These are phyloP conservation scores for Chalcis sispes DNA, from an alignment of 2,888 invertebrate genomes.

Conservation along the genomic window DNA sequence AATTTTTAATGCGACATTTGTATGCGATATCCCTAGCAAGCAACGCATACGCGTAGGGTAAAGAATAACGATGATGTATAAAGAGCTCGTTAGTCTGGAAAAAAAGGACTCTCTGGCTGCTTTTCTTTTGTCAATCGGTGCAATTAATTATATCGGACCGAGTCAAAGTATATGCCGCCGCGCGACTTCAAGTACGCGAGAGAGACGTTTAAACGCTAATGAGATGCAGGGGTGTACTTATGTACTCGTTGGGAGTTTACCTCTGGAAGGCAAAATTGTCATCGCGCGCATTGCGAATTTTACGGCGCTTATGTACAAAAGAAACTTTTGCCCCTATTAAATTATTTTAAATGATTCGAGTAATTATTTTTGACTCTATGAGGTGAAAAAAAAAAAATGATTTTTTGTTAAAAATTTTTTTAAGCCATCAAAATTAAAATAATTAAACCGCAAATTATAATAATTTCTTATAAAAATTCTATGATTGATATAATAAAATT, in stretches of 20 bases:
- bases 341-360: no score
- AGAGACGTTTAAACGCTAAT: conserved; percentile 43
- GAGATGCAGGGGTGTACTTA: conserved; percentile 4
- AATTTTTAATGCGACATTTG: conserved; percentile 54
- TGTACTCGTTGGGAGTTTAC: neutral
- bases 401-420: no score
- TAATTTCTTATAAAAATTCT: no score
- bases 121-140: conserved; percentile 48
- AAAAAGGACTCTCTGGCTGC: conserved; percentile 12
- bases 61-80: conserved; percentile 48
- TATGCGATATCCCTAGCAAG: neutral
- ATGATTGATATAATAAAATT: no score
- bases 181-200: neutral
- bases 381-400: no score
- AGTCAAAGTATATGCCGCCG: conserved; percentile 29
- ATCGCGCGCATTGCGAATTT: neutral
- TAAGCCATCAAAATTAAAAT: no score
- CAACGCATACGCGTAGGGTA: neutral
- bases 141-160: conserved; percentile 46
- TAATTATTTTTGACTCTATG: no score
- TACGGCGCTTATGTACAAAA: neutral
- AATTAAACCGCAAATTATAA: no score
- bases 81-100: conserved; percentile 53
- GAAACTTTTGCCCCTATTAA: no score
- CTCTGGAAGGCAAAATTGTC: neutral